Base-by-base conservation (phyloP, 2,797 vertebrate species). In the Huso huso region DNA sequence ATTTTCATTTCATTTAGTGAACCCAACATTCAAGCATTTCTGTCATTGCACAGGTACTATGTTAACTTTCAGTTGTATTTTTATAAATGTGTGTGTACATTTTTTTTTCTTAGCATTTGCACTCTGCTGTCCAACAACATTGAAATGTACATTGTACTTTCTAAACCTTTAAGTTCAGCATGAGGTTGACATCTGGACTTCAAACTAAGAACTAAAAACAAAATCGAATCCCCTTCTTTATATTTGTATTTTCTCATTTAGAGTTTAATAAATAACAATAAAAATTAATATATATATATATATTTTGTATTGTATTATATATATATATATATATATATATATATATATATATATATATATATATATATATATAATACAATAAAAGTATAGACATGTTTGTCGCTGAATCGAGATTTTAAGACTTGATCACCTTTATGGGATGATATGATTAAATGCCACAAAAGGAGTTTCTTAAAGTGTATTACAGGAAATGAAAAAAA, bases 21-120 rank as follows among this genome's bases (percentile, higher is more conserved):
- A 85, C 78, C 70, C 86, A 87, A 37, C 84, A 86, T 93, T 93
- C 88, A 92, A 93, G 92, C 91, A 88, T 90, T 90, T 87, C 88
- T 86, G 88, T 86, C 84, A 83, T 88, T 83, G 83, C 83, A 87
- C 88, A 86, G 88, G 87, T 84, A 89, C 88, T 87, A 85, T 81
- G 85, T 82, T 86, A 82, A 84, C 81, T 82, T 82, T 83, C 86
- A 89, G 87, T 37, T 68, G 6, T 64, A 48, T 23, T 12, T 66
- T 79, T 18, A 18, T 18, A 18, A 18, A 18, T 18, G 15, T 83
- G 81, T 82, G 1, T 18, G 15, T 18, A 18, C 15, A 57, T 51
- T 72, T 83, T 80, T 68, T 76, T 75, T 69, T 75, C 72, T 75
- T 75, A 72, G 78, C 78, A 75, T 69, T 71, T 70, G 70, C 72